Evolutionary conservation across 2,888 invertebrate genomes (phyloP).

Genomic region (Zaprionus bogoriensis): DNA sequence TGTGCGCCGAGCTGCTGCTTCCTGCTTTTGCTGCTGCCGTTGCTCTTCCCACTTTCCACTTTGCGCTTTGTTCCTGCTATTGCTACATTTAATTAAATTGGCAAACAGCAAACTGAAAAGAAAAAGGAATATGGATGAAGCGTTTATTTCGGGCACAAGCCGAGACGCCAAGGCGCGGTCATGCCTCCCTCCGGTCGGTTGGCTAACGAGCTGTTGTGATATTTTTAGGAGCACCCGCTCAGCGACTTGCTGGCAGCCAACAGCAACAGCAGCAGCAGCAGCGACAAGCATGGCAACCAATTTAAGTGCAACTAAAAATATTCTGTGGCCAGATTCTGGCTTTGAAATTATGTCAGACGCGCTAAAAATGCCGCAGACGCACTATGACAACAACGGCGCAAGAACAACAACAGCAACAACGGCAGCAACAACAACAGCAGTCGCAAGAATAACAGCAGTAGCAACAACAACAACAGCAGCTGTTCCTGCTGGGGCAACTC

Average conservation of each 20-base stretch:
- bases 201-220: conserved; percentile 12
- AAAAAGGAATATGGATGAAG: conserved; percentile 26
- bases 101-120: conserved; percentile 8
- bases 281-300: conserved; percentile 11
- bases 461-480: background rate
- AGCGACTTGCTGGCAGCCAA: background rate
- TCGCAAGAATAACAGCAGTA: conserved; percentile 13
- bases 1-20: conserved; percentile 10
- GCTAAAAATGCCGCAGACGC: conserved; percentile 27
- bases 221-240: conserved; percentile 34
- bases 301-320: conserved; percentile 66
- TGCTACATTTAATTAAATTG: conserved; percentile 63
- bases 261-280: background rate
- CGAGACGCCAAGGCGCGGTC: conserved; percentile 5
- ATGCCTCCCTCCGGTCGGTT: background rate
- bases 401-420: conserved; percentile 12
- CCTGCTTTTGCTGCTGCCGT: background rate
- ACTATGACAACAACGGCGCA: conserved; percentile 19
- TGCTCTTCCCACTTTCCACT: background rate
- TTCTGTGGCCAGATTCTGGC: conserved; percentile 29
- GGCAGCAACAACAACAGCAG: conserved; percentile 10
- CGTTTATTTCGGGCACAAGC: conserved; percentile 40
- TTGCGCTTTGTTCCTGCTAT: conserved; percentile 1
- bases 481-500: conserved; percentile 6
- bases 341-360: conserved; percentile 51